These are phyloP conservation scores for Geophilus truncorum DNA, from an alignment of 2,888 invertebrate genomes.

Conservation along the genomic window DNA sequence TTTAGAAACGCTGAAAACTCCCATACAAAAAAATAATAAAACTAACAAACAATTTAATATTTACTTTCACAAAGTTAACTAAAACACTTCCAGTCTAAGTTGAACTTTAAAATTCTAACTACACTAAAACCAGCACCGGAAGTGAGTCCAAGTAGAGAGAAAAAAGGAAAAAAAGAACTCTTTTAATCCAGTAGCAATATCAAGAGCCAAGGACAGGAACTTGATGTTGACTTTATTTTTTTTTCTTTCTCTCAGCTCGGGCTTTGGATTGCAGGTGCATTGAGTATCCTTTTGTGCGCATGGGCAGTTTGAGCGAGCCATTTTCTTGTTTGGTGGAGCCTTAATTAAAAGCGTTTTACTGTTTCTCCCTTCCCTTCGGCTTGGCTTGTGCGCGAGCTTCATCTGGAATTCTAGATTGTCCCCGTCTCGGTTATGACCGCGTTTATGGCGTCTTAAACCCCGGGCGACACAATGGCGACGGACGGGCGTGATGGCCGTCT, in stretches of 20 bases:
- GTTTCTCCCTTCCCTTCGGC: conserved; percentile 7
- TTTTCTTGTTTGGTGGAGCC: neutral
- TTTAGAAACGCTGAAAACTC: no score
- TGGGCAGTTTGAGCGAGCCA: neutral
- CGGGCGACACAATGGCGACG: conserved; percentile 13
- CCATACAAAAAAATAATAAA: no score
- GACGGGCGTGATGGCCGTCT: neutral
- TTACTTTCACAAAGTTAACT: no score
- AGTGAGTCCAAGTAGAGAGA: no score
- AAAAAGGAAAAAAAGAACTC: no score
- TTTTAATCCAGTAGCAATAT: neutral
- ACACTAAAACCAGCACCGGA: no score
- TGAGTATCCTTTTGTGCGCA: neutral
- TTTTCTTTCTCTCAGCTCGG: neutral
- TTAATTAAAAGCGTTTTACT: conserved; percentile 25
- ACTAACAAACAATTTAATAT: no score
- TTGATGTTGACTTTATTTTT: neutral
- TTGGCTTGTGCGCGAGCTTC: neutral
- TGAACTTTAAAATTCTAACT: no score
- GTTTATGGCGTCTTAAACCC: conserved; percentile 10
- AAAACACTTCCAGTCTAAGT: no score
- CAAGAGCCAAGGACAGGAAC: neutral
- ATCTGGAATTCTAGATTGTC: conserved; percentile 8
- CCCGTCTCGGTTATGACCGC: conserved; percentile 10
- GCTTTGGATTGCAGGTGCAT: neutral